Base-by-base conservation (phyloP, 1,140 invertebrate species). In the Dreissena polymorpha region DNA sequence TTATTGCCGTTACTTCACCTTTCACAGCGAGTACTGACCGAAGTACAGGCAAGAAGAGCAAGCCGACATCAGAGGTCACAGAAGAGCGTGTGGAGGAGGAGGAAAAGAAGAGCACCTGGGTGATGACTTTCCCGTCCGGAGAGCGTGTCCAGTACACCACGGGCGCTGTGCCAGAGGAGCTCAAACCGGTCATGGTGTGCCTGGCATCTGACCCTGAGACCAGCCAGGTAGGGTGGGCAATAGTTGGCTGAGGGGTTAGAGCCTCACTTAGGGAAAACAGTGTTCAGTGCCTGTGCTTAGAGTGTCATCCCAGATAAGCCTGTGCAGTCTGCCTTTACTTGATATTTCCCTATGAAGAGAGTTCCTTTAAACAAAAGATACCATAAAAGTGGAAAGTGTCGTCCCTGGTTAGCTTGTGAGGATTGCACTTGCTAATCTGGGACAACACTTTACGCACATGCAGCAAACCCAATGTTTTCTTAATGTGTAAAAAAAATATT, bases 201-300 rank as follows among this genome's bases (percentile, higher is more conserved):
- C 67, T 88, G 71, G 92, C 91, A 10, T 89, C 89, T 27, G 92
- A 93, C 80, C 91, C 91, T 23, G 88, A 91, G 53, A 91, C 92
- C 18, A 89, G 86, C 70, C 91, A 93, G 91, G 92, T 92, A 80
- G 13, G 74, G 16, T 63, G 57, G 68, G 78, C 23, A 70, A 39
- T 39, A 8, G 39, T 39, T 39, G 39, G 2, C 3, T 39, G 39
- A 39, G 2, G 39, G 2, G 8, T 39, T 39, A 39, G 39, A 39
- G 8, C 8, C 39, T 39, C 39, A 8, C 39, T 39, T 8, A 5
- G 39, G 39, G 39, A 39, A 39, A 39, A 39, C 39, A 5, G 39
- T 2, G 39, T 39, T 5, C 2, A 39, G 8, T 39, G 39, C 39
- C 2, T 39, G 2, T 39, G 39, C 39, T 2, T 2, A 39, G 8